phyloP scores from a whole-genome alignment of 1,140 invertebrate genomes.

The Gryllus bimaculatus region DNA sequence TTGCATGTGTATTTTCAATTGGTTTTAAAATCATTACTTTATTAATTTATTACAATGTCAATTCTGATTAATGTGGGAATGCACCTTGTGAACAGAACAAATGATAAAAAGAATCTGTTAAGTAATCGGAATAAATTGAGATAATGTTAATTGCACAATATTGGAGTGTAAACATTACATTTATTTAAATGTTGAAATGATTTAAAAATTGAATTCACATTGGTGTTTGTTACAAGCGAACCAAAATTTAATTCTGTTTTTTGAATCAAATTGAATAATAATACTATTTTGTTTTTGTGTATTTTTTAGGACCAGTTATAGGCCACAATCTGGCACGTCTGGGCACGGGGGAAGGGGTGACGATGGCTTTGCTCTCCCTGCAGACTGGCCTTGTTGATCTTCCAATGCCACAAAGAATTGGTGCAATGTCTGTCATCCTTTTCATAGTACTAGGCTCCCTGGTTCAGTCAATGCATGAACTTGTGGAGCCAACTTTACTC shows the following conservation, averaged over 20 bases:
- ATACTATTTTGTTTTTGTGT: slow-evolving; percentile 8
- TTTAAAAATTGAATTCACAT: neutral
- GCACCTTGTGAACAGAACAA: too few relatives aligned
- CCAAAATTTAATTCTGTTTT: neutral
- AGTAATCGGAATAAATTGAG: too few relatives aligned
- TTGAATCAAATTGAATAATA: neutral
- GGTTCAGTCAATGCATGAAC: slow-evolving; percentile 47
- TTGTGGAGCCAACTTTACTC: slow-evolving; percentile 45
- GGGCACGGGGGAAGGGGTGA: slow-evolving; percentile 48
- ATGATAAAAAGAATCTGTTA: too few relatives aligned
- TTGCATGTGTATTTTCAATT: too few relatives aligned
- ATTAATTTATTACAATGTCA: too few relatives aligned
- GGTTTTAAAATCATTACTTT: too few relatives aligned
- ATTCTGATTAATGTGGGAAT: too few relatives aligned
- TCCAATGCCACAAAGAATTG: slow-evolving; percentile 41
- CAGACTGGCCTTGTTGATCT: slow-evolving; percentile 45
- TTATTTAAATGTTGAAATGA: neutral
- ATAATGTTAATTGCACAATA: neutral
- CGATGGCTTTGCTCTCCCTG: slow-evolving; percentile 43
- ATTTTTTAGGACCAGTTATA: slow-evolving; percentile 19
- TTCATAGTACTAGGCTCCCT: slow-evolving; percentile 47
- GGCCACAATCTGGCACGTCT: slow-evolving; percentile 35
- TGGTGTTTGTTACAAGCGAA: neutral
- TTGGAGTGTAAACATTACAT: neutral
- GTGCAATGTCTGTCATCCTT: slow-evolving; percentile 43